Evolutionary conservation across 2,888 invertebrate genomes (phyloP), one percentile per base, ranked within the genome.

Genomic region (Sicus ferrugineus): DNA sequence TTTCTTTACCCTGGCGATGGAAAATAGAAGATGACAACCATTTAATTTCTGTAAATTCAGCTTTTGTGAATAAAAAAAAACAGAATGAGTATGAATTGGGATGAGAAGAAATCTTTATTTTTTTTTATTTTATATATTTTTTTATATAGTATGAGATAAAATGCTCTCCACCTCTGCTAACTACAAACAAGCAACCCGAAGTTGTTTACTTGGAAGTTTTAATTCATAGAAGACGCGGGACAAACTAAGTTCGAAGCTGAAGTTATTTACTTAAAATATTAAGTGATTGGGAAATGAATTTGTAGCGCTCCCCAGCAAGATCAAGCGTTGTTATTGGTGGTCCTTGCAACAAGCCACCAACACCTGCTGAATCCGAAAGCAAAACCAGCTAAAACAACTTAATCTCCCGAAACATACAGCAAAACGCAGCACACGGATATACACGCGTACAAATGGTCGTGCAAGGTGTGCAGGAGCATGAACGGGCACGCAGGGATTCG

Each of bases 231-330:
- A n/a, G n/a, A n/a, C n/a, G n/a, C n/a, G n/a, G n/a, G n/a, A n/a
- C n/a, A n/a, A n/a, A 48, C 6, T 7, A 48, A 48, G n/a, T 23
- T 50, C 19, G 1, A 50, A 50, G 21, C 21, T 9, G 5, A 21
- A 4, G 3, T 3, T 21, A 21, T 50, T 23, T 50, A 19, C 23
- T 19, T 50, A 50, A 50, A 50, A 50, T 21, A 5, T 50, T 50
- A 50, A 50, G 6, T 50, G 50, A 50, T 50, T 21, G 19, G 3
- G 50, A 50, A 50, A 50, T 50, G 21, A 50, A 50, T 50, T 50
- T 50, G 23, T 16, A 50, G n/a, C n/a, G n/a, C n/a, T n/a, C n/a
- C n/a, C n/a, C n/a, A n/a, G n/a, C 6, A 21, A 46, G 11, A n/a
- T 46, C 5, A 34, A 9, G 2, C n/a, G 46, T 46, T n/a, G 46